These are phyloP conservation scores for Schizopygopsis pylzovi DNA, from an alignment of 2,797 vertebrate genomes.

Conservation along the genomic window DNA sequence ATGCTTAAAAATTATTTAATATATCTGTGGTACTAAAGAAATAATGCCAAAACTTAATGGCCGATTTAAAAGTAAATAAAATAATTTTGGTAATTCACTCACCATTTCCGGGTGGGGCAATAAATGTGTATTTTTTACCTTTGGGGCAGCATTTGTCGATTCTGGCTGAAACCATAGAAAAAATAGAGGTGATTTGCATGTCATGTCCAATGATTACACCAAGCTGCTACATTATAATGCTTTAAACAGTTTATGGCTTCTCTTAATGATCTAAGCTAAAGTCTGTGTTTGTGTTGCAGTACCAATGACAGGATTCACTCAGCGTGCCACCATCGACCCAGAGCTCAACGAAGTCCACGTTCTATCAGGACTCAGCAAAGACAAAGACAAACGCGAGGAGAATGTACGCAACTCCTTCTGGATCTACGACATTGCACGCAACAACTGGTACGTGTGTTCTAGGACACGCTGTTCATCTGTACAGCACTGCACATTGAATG, in stretches of 20 bases:
- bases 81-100: background rate
- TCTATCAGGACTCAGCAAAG: conserved; percentile 97
- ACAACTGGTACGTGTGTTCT: conserved; percentile 87
- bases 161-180: no score
- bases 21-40: background rate
- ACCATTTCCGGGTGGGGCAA: background rate
- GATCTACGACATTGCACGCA: conserved; percentile 98
- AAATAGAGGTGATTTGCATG: no score
- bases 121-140: background rate
- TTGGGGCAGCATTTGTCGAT: background rate
- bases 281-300: conserved; percentile 75
- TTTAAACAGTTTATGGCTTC: background rate
- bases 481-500: conserved; percentile 3
- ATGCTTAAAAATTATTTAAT: background rate
- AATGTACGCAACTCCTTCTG: conserved; percentile 99
- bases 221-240: background rate
- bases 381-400: conserved; percentile 98
- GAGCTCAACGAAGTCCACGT: conserved; percentile 99
- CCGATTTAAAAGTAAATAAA: background rate
- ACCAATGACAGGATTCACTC: conserved; percentile 98
- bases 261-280: background rate
- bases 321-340: conserved; percentile 97
- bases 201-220: no score
- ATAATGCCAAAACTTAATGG: background rate
- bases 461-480: background rate